phyloP scores from a whole-genome alignment of 1,140 invertebrate genomes.

The Drosophila sturtevanti region DNA sequence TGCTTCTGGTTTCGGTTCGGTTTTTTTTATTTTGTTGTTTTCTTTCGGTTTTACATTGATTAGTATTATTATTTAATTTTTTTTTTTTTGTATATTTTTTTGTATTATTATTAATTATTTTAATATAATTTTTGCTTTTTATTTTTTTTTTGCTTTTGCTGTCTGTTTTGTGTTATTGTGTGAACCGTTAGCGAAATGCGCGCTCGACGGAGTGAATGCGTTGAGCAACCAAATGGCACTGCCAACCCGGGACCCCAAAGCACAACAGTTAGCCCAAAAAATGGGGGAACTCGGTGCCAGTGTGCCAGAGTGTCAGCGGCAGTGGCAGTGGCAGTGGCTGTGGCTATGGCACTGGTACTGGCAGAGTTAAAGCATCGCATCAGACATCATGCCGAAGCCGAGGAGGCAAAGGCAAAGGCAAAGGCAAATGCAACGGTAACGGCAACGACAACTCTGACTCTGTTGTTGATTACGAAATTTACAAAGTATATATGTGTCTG shows the following conservation, averaged over 20 bases:
- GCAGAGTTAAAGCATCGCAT: slow-evolving; percentile 17
- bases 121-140: background rate
- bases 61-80: background rate
- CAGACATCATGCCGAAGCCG: slow-evolving; percentile 13
- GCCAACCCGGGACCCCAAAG: slow-evolving; percentile 45
- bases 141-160: background rate
- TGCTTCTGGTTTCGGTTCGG: background rate
- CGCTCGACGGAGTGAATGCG: slow-evolving; percentile 69
- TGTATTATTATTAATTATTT: background rate
- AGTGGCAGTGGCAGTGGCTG: slow-evolving; percentile 6
- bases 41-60: background rate
- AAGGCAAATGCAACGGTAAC: no score
- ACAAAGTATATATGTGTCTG: slow-evolving; percentile 19
- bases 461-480: slow-evolving; percentile 65
- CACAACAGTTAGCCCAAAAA: slow-evolving; percentile 36
- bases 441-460: slow-evolving; percentile 22
- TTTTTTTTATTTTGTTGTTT: background rate
- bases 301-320: slow-evolving; percentile 4
- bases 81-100: background rate
- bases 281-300: slow-evolving; percentile 19
- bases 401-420: slow-evolving; percentile 17
- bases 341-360: slow-evolving; percentile 25
- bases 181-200: slow-evolving; percentile 31
- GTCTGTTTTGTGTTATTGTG: slow-evolving; percentile 11
- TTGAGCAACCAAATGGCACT: slow-evolving; percentile 76